A percentile compares a stretch with the other conserved stretches of the same genome.
Evolutionary conservation across 1,140 invertebrate species (phyloP).

Genomic region (Branchinecta lindahli): DNA sequence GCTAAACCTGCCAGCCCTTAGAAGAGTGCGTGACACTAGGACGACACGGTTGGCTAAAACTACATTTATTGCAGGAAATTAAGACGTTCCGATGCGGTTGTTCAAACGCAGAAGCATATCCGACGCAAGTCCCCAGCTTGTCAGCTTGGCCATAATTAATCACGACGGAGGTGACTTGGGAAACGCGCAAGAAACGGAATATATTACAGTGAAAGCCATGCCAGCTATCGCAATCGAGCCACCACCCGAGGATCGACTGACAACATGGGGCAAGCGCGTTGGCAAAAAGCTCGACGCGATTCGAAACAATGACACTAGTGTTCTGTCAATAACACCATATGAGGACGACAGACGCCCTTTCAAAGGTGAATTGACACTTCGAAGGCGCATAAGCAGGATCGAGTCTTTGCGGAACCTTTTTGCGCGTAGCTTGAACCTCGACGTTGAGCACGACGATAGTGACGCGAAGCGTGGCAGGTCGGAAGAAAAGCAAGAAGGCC

Average conservation of each 20-base stretch:
- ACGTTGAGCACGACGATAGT: conserved; percentile 13
- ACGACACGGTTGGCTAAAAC: not conserved
- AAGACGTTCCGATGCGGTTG: conserved; percentile 18
- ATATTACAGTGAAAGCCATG: conserved; percentile 39
- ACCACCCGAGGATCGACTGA: conserved; percentile 35
- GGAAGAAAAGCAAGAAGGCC: conserved; percentile 9
- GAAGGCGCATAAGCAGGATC: conserved; percentile 38
- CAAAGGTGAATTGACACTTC: conserved; percentile 25
- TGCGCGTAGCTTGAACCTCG: conserved; percentile 15
- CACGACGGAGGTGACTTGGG: conserved; percentile 10
- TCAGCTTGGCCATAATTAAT: conserved; percentile 17
- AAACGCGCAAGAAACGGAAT: conserved; percentile 21
- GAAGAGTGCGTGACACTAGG: too few relatives aligned
- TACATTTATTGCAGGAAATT: not conserved
- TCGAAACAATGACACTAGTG: conserved; percentile 46
- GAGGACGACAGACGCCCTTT: not conserved
- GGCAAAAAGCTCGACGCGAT: conserved; percentile 59
- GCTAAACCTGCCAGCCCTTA: too few relatives aligned
- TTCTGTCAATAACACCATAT: conserved; percentile 22
- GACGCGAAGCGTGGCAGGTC: conserved; percentile 5
- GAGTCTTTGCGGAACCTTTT: conserved; percentile 42
- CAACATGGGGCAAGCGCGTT: conserved; percentile 60
- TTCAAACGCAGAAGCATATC: conserved; percentile 21
- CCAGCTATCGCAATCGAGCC: conserved; percentile 37
- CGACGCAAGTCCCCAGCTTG: conserved; percentile 19